phyloP scores from a whole-genome alignment of 2,113 vertebrate species.

The Poeciliopsis occidentalis region DNA sequence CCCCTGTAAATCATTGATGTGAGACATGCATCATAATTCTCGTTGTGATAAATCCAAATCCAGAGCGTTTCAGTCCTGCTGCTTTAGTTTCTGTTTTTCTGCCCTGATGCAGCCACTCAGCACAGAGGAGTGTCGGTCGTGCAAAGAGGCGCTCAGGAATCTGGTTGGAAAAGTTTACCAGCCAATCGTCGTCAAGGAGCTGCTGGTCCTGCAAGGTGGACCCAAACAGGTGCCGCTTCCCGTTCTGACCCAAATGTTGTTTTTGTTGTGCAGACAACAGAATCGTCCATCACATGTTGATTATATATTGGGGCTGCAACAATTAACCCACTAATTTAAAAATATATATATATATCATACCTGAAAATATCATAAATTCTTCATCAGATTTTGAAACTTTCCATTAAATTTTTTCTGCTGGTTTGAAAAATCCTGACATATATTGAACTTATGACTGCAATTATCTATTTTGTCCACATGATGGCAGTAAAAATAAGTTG shows the following conservation, averaged over 20 bases:
- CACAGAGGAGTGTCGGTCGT: slow-evolving; percentile 76
- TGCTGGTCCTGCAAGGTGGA: slow-evolving; percentile 90
- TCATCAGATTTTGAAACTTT: not conserved
- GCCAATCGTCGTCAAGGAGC: slow-evolving; percentile 88
- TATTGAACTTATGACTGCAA: not conserved
- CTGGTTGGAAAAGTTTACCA: slow-evolving; percentile 89
- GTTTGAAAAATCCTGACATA: not conserved
- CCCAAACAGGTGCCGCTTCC: slow-evolving; percentile 83
- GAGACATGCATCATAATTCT: too few relatives aligned
- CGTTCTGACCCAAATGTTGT: not conserved
- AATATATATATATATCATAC: too few relatives aligned
- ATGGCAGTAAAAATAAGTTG: not conserved
- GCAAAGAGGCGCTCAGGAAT: slow-evolving; percentile 76
- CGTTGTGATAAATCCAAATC: not conserved
- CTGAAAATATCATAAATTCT: too few relatives aligned
- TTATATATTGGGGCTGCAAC: too few relatives aligned
- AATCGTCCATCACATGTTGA: too few relatives aligned
- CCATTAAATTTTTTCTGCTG: not conserved
- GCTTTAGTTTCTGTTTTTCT: not conserved
- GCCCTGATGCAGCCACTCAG: slow-evolving; percentile 75
- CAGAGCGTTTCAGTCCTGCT: not conserved
- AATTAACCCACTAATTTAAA: too few relatives aligned
- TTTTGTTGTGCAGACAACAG: too few relatives aligned
- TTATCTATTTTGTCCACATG: not conserved
- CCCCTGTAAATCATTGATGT: too few relatives aligned